A percentile compares a stretch with the other conserved stretches of the same genome.
Evolutionary conservation across 2,888 invertebrate genomes (phyloP).

Genomic region (Eustalomyia histrio): DNA sequence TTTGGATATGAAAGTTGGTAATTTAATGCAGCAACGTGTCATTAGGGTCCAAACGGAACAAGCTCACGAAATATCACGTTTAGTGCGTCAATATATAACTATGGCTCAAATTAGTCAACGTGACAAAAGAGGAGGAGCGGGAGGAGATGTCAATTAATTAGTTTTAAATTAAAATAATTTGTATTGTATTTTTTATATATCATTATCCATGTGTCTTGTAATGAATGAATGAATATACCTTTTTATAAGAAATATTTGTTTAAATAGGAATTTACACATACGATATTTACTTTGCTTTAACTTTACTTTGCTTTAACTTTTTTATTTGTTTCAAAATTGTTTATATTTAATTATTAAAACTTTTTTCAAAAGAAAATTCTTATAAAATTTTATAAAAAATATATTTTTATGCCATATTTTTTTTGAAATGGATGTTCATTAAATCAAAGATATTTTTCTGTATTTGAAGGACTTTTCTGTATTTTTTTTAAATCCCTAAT

Average conservation of each 20-base stretch:
- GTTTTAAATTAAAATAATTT: slow-evolving; percentile 18
- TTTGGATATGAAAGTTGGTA: slow-evolving; percentile 98
- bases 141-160: slow-evolving; percentile 43
- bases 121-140: slow-evolving; percentile 69
- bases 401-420: slow-evolving; percentile 36
- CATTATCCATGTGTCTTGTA: neutral
- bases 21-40: slow-evolving; percentile 96
- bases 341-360: slow-evolving; percentile 1
- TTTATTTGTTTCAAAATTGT: neutral
- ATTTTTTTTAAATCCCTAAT: neutral
- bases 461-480: neutral
- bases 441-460: slow-evolving; percentile 11
- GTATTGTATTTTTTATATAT: neutral
- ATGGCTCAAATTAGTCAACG: slow-evolving; percentile 85
- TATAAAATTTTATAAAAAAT: neutral
- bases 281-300: neutral
- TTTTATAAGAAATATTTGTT: neutral
- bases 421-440: slow-evolving; percentile 24
- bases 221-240: neutral
- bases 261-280: neutral
- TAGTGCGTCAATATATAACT: slow-evolving; percentile 98
- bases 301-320: neutral
- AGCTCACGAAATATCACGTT: slow-evolving; percentile 97
- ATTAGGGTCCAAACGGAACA: slow-evolving; percentile 97
- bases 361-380: slow-evolving; percentile 13